Evolutionary conservation across 2,113 vertebrate species (phyloP).

Genomic region (Spea multiplicata): DNA sequence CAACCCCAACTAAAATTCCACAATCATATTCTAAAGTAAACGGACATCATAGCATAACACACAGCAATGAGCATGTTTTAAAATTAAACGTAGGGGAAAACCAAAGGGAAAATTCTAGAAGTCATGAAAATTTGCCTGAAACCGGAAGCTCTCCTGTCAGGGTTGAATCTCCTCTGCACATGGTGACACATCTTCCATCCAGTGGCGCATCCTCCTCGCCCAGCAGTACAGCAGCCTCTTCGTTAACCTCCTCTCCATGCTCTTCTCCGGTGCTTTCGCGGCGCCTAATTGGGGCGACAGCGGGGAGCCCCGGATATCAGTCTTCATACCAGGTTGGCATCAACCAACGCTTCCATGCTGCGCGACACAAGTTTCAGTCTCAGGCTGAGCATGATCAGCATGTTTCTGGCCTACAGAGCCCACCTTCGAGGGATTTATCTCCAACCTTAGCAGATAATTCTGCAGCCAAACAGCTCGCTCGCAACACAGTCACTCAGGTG

Average conservation of each 20-base stretch:
- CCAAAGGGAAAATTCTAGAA: conserved; percentile 58
- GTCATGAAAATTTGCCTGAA: conserved; percentile 66
- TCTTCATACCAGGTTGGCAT: conserved; percentile 91
- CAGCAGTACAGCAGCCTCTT: conserved; percentile 85
- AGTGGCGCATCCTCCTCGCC: conserved; percentile 71
- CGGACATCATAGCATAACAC: conserved; percentile 69
- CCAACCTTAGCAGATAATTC: conserved; percentile 72
- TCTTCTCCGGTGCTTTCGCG: conserved; percentile 86
- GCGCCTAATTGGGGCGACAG: conserved; percentile 74
- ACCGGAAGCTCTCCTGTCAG: conserved; percentile 66
- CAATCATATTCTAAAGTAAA: conserved; percentile 73
- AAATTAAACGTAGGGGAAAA: conserved; percentile 47
- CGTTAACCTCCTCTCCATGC: conserved; percentile 89
- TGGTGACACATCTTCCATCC: conserved; percentile 62
- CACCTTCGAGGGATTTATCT: conserved; percentile 74
- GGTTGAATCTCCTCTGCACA: conserved; percentile 54
- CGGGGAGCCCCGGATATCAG: conserved; percentile 77
- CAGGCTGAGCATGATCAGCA: conserved; percentile 85
- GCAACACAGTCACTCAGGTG: conserved; percentile 90
- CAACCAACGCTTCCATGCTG: conserved; percentile 94
- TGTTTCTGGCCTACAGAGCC: conserved; percentile 62
- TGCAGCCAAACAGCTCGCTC: conserved; percentile 84
- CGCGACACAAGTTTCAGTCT: conserved; percentile 91
- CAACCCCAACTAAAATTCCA: conserved; percentile 52
- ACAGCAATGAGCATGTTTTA: conserved; percentile 30